These are phyloP conservation scores for Phortica magna DNA, from an alignment of 2,888 invertebrate genomes.

Conservation along the genomic window DNA sequence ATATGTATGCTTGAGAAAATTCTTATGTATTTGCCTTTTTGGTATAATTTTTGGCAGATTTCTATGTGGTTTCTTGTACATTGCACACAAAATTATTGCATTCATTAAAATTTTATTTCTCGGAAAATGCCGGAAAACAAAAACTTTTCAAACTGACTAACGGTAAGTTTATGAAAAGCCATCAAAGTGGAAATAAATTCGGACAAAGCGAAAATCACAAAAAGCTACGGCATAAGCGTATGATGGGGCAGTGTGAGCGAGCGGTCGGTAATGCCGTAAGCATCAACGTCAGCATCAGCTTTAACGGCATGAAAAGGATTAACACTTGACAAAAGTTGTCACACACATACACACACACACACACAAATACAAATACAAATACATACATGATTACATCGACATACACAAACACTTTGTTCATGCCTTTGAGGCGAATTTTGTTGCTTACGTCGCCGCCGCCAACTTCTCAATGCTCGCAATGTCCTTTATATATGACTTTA, in stretches of 20 bases:
- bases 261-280: too few relatives aligned
- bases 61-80: conserved; percentile 20
- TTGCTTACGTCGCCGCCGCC: neutral
- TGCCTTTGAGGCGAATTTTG: neutral
- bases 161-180: conserved; percentile 55
- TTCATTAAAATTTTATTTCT: conserved; percentile 34
- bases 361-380: neutral
- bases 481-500: too few relatives aligned
- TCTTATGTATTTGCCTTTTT: neutral
- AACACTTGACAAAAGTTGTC: conserved; percentile 24
- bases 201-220: neutral
- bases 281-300: too few relatives aligned
- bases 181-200: conserved; percentile 59
- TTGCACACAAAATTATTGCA: conserved; percentile 39
- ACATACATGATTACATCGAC: neutral
- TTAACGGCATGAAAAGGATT: conserved; percentile 16
- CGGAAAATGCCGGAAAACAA: conserved; percentile 42
- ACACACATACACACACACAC: neutral
- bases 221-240: conserved; percentile 46
- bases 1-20: conserved; percentile 42
- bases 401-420: neutral
- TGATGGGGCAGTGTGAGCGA: conserved; percentile 43
- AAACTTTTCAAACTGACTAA: conserved; percentile 41
- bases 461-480: too few relatives aligned
- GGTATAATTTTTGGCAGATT: neutral